phyloP scores from a whole-genome alignment of 2,797 vertebrate species.

The Sus cebifrons region DNA sequence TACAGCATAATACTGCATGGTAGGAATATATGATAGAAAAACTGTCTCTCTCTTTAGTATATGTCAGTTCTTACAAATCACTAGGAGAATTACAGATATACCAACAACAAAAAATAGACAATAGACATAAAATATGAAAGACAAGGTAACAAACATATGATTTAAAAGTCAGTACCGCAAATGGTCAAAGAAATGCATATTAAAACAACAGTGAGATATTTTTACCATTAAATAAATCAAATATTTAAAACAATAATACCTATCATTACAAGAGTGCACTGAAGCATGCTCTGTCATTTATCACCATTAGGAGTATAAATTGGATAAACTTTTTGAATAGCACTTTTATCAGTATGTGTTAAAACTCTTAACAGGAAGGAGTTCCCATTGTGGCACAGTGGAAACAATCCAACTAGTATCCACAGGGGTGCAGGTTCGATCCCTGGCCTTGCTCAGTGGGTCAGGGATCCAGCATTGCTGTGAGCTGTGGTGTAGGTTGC shows the following conservation, averaged over 20 bases:
- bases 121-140: neutral
- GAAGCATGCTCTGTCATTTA: neutral
- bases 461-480: too few relatives aligned
- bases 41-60: neutral
- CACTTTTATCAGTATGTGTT: neutral
- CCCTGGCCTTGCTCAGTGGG: too few relatives aligned
- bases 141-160: neutral
- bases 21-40: constrained; percentile 1
- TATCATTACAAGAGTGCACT: neutral
- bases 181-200: neutral
- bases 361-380: neutral
- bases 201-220: neutral
- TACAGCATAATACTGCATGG: neutral
- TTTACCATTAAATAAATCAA: constrained; percentile 12
- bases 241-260: neutral
- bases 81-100: constrained; percentile 11
- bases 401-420: too few relatives aligned
- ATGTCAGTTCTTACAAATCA: constrained; percentile 41
- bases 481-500: too few relatives aligned
- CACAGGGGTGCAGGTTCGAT: too few relatives aligned
- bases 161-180: neutral
- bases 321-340: neutral
- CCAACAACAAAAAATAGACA: constrained; percentile 14
- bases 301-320: neutral
- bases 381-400: too few relatives aligned